phyloP scores from a whole-genome alignment of 2,113 vertebrate genomes.

The Caranx melampygus region DNA sequence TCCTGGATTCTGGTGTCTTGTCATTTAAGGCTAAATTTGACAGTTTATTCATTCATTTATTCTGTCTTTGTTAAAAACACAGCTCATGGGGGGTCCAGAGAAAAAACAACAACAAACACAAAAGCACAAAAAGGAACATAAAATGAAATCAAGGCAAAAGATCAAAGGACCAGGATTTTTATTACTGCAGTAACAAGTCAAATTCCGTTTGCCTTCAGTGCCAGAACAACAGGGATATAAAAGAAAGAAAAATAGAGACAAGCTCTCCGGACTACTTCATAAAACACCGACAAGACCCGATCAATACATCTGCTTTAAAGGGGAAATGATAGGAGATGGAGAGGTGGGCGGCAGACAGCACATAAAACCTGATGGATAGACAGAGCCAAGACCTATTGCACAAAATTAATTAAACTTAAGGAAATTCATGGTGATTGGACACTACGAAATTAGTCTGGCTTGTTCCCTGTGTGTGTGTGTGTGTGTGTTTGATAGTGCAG shows the following conservation, averaged over 20 bases:
- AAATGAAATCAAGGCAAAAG: no score
- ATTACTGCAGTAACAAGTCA: constrained; percentile 5
- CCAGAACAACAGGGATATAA: constrained; percentile 28
- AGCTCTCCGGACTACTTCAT: constrained; percentile 41
- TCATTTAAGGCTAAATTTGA: constrained; percentile 7
- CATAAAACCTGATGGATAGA: constrained; percentile 71
- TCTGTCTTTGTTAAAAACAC: no score
- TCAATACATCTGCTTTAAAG: constrained; percentile 67
- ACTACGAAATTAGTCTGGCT: constrained; percentile 55
- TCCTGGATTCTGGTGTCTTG: background rate
- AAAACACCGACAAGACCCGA: constrained; percentile 48
- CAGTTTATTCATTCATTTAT: background rate
- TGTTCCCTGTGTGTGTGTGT: constrained; percentile 28
- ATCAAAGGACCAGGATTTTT: background rate
- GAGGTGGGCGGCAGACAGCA: constrained; percentile 50
- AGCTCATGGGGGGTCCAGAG: no score
- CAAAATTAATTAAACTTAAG: constrained; percentile 73
- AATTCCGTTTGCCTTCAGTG: background rate
- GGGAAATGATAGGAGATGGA: constrained; percentile 46
- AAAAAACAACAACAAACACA: no score
- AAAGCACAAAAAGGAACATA: no score
- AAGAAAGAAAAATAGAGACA: constrained; percentile 25
- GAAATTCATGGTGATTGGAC: constrained; percentile 70
- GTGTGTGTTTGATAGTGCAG: background rate
- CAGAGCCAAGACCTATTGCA: constrained; percentile 45